Base-by-base conservation (phyloP, 2,113 vertebrate species). In the Otus sunia region DNA sequence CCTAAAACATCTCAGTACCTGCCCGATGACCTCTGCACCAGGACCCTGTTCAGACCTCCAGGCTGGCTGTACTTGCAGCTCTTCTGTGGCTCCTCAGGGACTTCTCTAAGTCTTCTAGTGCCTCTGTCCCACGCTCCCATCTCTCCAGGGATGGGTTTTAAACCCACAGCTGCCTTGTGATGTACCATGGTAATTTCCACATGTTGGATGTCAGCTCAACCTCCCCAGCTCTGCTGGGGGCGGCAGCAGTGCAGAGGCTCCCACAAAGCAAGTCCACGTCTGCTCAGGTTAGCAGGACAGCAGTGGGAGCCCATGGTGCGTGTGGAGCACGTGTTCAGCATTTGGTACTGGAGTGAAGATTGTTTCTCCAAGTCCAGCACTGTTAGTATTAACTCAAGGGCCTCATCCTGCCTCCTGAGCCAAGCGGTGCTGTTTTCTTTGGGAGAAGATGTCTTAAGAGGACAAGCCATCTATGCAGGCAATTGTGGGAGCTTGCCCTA, bases 291-390 rank as follows among this genome's bases (percentile, higher is more conserved):
- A 45, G 32, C 37, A 52, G 85, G 62, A 32, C 5, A 17, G 20
- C 5, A 4, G 37, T 25, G 12, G 91, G 53, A 83, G 59, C 18
- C 22, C 75, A 14, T 34, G 63, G 32, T 7, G 30, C 0, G 0
- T 4, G 32, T 45, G 60, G 20, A 62, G 22, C 62, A 6, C 0
- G 0, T 6, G 14, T 34, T 64, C 1, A 1, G 72, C 34, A 10
- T 71, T 45, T 64, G 34, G n/a, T 69, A 30, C 21, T 2, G 0
- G 34, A 11, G 36, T 9, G 23, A 92, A 63, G 39, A 60, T 1
- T 8, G 34, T 52, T 82, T 16, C 60, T 67, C 52, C 1, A 15
- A 71, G 47, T 23, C 52, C 26, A 14, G 43, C 21, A 52, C 69
- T 9, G 1, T 10, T 77, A 72, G 19, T 60, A 27, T 64, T 88